Evolutionary conservation across 2,113 vertebrate genomes (phyloP).

Genomic region (Rhea americana): DNA sequence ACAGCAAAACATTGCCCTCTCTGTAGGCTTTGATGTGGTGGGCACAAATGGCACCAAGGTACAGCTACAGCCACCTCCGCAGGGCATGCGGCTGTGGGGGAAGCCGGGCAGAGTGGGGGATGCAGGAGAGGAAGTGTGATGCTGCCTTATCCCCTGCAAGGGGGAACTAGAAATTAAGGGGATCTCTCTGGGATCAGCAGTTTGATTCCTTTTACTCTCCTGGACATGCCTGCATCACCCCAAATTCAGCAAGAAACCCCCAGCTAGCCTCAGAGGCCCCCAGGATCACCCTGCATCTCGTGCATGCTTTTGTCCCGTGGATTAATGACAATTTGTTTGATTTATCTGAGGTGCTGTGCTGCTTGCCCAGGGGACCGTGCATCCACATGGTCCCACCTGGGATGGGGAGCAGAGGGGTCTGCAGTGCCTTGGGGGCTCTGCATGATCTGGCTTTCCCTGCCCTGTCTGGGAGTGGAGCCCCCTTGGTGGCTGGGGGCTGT

Average conservation of each 20-base stretch:
- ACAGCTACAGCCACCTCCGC: fast-evolving
- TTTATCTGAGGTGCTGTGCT: neutral
- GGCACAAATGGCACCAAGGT: neutral
- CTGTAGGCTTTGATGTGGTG: neutral
- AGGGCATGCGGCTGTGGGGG: fast-evolving
- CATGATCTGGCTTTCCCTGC: too few species aligned
- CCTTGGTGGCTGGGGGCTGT: slow-evolving; percentile 61
- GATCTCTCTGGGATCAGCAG: neutral
- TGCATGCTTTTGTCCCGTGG: fast-evolving
- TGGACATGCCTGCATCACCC: neutral
- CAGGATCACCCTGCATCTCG: fast-evolving
- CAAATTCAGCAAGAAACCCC: neutral
- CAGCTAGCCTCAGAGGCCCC: neutral
- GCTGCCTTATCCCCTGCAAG: neutral
- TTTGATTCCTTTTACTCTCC: neutral
- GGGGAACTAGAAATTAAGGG: neutral
- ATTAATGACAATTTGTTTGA: neutral
- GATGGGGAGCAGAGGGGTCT: neutral
- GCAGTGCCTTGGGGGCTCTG: neutral
- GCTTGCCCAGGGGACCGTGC: neutral
- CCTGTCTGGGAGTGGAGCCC: too few species aligned
- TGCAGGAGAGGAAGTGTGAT: fast-evolving
- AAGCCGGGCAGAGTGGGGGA: neutral
- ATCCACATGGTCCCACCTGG: too few species aligned
- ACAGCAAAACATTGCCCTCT: fast-evolving